Evolutionary conservation across 2,888 invertebrate species (phyloP).

Genomic region (Tinea semifulvella): DNA sequence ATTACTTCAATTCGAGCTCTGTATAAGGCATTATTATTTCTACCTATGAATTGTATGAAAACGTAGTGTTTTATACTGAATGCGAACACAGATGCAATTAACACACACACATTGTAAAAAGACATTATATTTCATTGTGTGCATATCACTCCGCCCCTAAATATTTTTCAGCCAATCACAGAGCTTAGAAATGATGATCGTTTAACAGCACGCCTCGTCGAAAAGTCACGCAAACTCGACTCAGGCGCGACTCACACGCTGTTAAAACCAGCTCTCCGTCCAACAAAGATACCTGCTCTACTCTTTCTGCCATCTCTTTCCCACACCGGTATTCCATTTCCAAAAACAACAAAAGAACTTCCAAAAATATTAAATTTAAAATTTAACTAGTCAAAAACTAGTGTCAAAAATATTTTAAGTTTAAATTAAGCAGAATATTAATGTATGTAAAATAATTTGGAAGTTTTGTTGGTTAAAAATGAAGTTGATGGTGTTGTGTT

Average conservation of each 20-base stretch:
- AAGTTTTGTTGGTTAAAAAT: neutral
- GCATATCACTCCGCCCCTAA: constrained; percentile 53
- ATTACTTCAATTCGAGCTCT: too few species aligned
- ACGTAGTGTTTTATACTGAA: constrained; percentile 1
- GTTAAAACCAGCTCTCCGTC: constrained; percentile 55
- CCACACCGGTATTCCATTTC: constrained; percentile 30
- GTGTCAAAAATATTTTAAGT: neutral
- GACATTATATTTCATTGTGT: constrained; percentile 35
- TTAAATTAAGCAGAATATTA: neutral
- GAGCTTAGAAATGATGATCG: constrained; percentile 53
- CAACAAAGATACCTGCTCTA: constrained; percentile 57
- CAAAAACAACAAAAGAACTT: too few species aligned
- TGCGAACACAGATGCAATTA: constrained; percentile 48
- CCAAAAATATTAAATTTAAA: neutral
- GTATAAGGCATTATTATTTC: neutral
- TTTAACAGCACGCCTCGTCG: constrained; percentile 58
- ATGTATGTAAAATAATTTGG: neutral
- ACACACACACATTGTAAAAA: constrained; percentile 39
- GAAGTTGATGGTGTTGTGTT: constrained; percentile 21
- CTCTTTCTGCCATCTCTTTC: constrained; percentile 49
- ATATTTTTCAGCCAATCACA: constrained; percentile 54
- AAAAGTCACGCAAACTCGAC: constrained; percentile 63
- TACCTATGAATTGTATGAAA: constrained; percentile 1
- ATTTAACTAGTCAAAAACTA: neutral
- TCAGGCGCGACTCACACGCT: constrained; percentile 67